Conservation (phyloP, 2,113 vertebrate species). For the Motacilla alba region DNA sequence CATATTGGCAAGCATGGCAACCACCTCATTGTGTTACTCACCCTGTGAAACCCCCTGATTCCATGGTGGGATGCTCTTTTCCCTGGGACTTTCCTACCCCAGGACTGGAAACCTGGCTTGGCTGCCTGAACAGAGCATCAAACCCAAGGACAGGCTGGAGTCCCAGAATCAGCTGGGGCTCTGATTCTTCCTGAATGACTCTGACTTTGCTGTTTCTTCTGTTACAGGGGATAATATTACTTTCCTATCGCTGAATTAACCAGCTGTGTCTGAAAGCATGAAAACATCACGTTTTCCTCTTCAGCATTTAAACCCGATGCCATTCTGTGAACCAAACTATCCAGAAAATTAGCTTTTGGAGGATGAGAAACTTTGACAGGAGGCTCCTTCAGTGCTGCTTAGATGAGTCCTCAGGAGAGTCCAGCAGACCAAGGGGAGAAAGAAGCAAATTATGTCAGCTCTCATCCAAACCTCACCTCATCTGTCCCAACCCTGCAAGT, state of each 20-base stretch:
- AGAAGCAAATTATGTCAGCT: not conserved
- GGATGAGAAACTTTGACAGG: not conserved
- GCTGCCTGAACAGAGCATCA: not conserved
- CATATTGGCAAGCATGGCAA: not conserved
- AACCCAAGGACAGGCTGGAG: not conserved
- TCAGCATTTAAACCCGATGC: conserved; percentile 8
- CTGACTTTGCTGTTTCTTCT: not conserved
- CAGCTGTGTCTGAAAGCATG: not conserved
- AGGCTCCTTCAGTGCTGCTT: not conserved
- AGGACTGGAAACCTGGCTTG: not conserved
- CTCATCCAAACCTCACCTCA: not conserved
- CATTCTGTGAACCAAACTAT: not conserved
- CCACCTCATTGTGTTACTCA: not conserved
- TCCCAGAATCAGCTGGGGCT: not conserved
- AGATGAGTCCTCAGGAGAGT: not conserved
- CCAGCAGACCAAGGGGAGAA: not conserved
- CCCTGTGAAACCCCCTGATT: not conserved
- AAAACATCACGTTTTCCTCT: conserved; percentile 18
- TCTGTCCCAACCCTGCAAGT: not conserved
- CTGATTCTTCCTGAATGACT: not conserved
- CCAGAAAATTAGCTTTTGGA: not conserved
- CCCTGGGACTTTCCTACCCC: not conserved
- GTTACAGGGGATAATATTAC: not conserved
- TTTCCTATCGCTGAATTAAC: conserved; percentile 16
- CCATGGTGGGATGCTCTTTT: not conserved